Base-by-base conservation (phyloP, 2,888 invertebrate genomes). In the Choristoneura rosaceana region DNA sequence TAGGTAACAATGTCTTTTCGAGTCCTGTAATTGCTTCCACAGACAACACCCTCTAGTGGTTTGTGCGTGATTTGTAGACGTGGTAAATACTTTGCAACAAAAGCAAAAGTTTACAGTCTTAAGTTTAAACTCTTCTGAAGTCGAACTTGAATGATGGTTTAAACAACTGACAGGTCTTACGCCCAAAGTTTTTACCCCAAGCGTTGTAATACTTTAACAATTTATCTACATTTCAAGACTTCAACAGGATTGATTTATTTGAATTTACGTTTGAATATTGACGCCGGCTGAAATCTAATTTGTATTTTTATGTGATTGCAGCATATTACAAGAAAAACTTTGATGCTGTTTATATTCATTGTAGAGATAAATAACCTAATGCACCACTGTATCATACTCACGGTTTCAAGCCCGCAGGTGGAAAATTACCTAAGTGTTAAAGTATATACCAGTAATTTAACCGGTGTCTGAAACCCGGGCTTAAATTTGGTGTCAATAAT, bases 151-250 rank as follows among this genome's bases (percentile, higher is more conserved):
- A 17, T 25, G 55, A 25, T 55, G 55, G 52, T 52, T 8, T 17
- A 4, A 17, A 55, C 17, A 55, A n/a, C 55, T 55, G 55, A 25
- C 25, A 55, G 55, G 17, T 55, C 25, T 55, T 55, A 55, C 55
- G 25, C 25, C 12, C 55, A 12, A 25, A 55, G 25, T 25, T 55
- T 55, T 55, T 52, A 8, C 9, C 25, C 55, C 9, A 15, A 52
- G 55, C 12, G 9, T 17, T 52, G 17, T 17, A n/a, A 14, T 52
- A 52, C 52, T 52, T 17, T 52, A 17, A 52, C 17, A 15, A 52
- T 55, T 25, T 55, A 25, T 12, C 25, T 55, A 55, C 55, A 12
- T 55, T 17, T 55, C 25, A 55, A 25, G 8, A 55, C 25, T 55
- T 55, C 55, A 9, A 17, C 14, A 15, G 52, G 15, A 17, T 15